phyloP scores from a whole-genome alignment of 1,140 invertebrate genomes.

The Phocides pigmalion region DNA sequence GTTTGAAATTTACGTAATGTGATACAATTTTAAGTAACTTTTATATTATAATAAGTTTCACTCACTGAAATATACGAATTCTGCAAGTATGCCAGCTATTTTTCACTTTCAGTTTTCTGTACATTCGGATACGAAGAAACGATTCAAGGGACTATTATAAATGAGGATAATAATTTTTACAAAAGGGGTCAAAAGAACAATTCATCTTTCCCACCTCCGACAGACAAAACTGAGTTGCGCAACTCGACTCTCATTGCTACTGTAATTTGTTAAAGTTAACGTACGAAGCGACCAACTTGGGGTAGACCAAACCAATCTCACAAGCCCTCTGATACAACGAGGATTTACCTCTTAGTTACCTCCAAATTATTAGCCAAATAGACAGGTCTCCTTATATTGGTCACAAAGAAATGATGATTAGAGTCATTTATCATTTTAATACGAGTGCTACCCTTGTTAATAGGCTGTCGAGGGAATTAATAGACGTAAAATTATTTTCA shows the following conservation, averaged over 20 bases:
- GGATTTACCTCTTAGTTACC: conserved; percentile 5
- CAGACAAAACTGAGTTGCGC: conserved; percentile 60
- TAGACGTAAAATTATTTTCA: conserved; percentile 74
- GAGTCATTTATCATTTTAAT: conserved; percentile 79
- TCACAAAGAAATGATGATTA: conserved; percentile 67
- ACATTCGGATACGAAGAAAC: not conserved
- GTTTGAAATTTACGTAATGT: too few species aligned
- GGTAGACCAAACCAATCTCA: conserved; percentile 53
- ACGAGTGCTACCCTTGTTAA: conserved; percentile 71
- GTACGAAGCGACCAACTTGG: conserved; percentile 57
- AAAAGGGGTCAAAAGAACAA: conserved; percentile 66
- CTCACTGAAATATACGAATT: too few species aligned
- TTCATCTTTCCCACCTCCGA: conserved; percentile 61
- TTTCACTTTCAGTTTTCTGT: not conserved
- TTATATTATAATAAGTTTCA: too few species aligned
- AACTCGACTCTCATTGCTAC: conserved; percentile 62
- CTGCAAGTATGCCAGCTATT: too few species aligned
- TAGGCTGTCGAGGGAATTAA: conserved; percentile 74
- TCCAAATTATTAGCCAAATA: conserved; percentile 16
- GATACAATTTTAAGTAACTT: too few species aligned
- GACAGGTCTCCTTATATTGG: conserved; percentile 46
- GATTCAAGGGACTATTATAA: conserved; percentile 36
- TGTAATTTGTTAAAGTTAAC: conserved; percentile 79
- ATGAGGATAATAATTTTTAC: conserved; percentile 62
- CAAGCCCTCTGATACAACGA: conserved; percentile 38